Base-by-base conservation (phyloP, 2,113 vertebrate genomes). In the Parus major region DNA sequence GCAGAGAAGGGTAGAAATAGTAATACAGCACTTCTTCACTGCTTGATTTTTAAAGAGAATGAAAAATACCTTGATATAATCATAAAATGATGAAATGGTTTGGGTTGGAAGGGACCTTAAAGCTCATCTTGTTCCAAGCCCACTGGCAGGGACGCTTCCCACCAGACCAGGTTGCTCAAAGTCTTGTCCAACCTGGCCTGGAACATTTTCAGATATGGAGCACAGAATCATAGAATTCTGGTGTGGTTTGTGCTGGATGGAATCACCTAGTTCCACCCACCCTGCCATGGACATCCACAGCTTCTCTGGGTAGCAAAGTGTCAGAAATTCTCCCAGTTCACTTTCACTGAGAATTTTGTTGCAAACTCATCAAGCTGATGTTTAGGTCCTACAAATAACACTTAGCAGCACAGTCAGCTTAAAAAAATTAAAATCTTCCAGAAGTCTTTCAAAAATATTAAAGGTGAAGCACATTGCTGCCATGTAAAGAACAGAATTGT, bases 21-120 rank as follows among this genome's bases (percentile, higher is more conserved):
- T 10, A 21, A 16, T 10, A 4, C 2, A n/a, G 25, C 11, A 5
- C 25, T 91, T 39, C 1, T 39, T 1, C 0, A 1, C 39, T 9
- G 31, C 24, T 57, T 44, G 72, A 2, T 42, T 53, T 87, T 79
- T 71, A 35, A 44, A 33, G 28, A 16, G n/a, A 19, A 13, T 1
- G 3, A 39, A 41, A 31, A 33, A 18, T 13, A 15, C 15, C 14
- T 42, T 66, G 55, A 12, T 47, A 4, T 8, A 47, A 15, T 53
- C 8, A 9, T 35, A 9, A 60, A 52, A 44, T 36, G 18, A 15
- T 17, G 15, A 16, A 24, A 46, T 39, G 15, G 9, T 52, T 59
- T 66, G 23, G 5, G 11, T 46, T 39, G 20, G 46, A 68, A 53
- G n/a, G 41, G 21, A 31, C n/a, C 28, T 41, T 55, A 47, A 55